Conservation (phyloP, 1,140 invertebrate genomes). For the Conus betulinus region DNA sequence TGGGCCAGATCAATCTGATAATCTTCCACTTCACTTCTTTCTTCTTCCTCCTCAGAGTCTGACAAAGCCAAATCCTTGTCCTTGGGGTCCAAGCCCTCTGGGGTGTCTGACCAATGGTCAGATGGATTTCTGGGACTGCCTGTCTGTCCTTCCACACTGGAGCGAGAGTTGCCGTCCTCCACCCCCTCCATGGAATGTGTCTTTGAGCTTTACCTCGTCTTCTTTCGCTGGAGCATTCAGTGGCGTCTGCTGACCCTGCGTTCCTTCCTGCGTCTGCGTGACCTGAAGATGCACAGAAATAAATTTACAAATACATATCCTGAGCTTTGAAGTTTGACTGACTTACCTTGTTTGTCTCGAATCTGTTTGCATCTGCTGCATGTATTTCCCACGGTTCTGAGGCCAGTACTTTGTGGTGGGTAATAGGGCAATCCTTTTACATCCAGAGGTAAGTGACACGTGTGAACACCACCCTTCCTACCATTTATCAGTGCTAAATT, state of each 20-base stretch:
- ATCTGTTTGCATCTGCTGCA: no score
- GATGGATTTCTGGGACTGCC: background rate
- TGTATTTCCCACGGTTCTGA: no score
- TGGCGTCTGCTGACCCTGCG: no score
- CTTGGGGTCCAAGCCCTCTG: background rate
- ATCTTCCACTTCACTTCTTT: background rate
- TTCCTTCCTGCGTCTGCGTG: constrained; percentile 1
- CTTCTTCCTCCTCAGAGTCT: background rate
- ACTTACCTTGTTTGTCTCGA: no score
- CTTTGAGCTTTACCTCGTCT: background rate
- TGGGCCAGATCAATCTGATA: background rate
- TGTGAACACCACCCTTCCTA: no score
- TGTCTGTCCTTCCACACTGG: constrained; percentile 14
- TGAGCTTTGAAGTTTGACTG: no score
- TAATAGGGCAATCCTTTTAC: no score
- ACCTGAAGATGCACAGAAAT: background rate
- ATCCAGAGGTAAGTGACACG: no score
- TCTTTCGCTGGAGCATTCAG: background rate
- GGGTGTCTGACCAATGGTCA: constrained; percentile 5
- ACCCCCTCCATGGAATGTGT: background rate
- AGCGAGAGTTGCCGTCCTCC: constrained; percentile 13
- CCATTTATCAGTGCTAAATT: no score
- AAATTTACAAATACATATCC: no score
- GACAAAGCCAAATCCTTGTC: background rate
- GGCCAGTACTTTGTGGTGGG: no score